Conservation (phyloP, 2,113 vertebrate species). For the Daphoenositta chrysoptera region DNA sequence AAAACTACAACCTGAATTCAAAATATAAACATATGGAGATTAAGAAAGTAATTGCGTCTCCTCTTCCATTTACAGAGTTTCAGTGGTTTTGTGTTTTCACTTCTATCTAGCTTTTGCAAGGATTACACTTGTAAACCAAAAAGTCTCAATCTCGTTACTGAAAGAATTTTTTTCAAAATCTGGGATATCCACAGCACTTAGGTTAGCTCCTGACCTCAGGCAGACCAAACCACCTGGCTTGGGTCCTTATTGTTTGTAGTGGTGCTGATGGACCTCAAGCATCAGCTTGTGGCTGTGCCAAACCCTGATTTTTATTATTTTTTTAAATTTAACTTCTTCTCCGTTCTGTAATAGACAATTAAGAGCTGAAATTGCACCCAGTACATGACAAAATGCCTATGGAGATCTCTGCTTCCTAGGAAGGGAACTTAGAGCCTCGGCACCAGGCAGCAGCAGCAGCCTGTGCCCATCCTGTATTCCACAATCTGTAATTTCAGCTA, state of each 20-base stretch:
- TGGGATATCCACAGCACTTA: background rate
- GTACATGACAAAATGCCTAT: background rate
- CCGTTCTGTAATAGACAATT: background rate
- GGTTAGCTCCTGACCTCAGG: background rate
- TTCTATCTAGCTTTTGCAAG: background rate
- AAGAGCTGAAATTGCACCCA: slow-evolving; percentile 8
- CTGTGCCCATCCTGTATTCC: slow-evolving; percentile 37
- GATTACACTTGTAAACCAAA: background rate
- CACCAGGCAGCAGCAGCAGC: slow-evolving; percentile 31
- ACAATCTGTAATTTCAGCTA: slow-evolving; percentile 64
- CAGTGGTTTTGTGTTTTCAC: background rate
- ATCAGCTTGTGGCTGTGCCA: background rate
- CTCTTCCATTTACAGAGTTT: background rate
- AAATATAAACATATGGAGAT: background rate
- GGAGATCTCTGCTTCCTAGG: background rate
- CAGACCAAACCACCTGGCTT: background rate
- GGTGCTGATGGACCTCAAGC: background rate
- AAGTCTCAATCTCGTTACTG: background rate
- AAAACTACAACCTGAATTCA: background rate
- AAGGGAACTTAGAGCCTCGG: background rate
- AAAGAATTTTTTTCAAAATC: background rate
- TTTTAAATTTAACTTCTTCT: background rate
- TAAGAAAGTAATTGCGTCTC: background rate
- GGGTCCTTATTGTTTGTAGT: background rate
- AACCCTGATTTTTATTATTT: background rate